These are phyloP conservation scores for Brachyhypopomus occidentalis DNA, from an alignment of 2,113 vertebrate species.

Conservation along the genomic window DNA sequence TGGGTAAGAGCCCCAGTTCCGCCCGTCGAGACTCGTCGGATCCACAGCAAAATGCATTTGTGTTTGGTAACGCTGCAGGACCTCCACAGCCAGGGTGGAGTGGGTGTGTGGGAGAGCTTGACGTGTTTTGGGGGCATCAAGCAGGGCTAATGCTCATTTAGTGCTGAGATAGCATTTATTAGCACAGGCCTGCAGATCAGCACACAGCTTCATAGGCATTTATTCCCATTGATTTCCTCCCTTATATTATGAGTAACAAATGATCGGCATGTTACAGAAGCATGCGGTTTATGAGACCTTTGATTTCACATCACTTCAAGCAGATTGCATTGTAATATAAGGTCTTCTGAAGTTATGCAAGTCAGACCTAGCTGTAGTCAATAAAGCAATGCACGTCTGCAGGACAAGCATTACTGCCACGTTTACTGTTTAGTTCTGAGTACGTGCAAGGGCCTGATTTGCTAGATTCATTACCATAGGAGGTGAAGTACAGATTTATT, in stretches of 20 bases:
- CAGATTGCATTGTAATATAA: conserved; percentile 30
- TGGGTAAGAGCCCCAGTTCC: conserved; percentile 77
- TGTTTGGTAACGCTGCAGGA: too few species aligned
- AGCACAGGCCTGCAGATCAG: conserved; percentile 2
- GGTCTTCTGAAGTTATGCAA: conserved; percentile 53
- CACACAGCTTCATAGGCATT: conserved; percentile 49
- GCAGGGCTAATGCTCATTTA: conserved; percentile 17
- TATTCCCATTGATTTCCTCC: conserved; percentile 41
- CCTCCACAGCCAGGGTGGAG: too few species aligned
- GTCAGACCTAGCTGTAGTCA: conserved; percentile 50
- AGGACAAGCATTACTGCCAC: too few species aligned
- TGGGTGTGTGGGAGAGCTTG: not conserved
- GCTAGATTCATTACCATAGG: too few species aligned
- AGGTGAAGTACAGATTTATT: too few species aligned
- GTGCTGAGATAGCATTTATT: conserved; percentile 12
- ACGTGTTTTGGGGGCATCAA: not conserved
- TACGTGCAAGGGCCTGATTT: too few species aligned
- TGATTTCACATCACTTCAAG: conserved; percentile 25
- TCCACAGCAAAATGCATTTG: too few species aligned
- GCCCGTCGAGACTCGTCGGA: too few species aligned
- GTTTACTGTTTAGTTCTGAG: too few species aligned
- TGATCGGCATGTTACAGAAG: not conserved
- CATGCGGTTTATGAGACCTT: conserved; percentile 1
- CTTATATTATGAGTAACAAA: conserved; percentile 4
- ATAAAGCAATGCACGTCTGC: too few species aligned